Conservation (phyloP, 2,797 vertebrate genomes). For the Gallinago solitaria region DNA sequence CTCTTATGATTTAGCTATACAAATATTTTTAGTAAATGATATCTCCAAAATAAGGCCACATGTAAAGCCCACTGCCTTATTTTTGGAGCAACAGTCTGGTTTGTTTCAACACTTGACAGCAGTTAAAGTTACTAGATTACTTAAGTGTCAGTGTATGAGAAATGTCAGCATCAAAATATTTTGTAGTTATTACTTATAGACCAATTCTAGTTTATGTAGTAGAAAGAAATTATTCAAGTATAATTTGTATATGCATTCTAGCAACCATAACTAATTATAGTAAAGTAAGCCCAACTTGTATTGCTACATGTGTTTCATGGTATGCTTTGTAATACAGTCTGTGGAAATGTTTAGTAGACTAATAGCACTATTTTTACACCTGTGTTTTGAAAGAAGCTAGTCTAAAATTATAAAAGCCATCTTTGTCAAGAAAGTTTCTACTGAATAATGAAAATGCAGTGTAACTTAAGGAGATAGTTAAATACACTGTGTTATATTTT, state of each 20-base stretch:
- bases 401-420: neutral
- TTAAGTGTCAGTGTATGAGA: neutral
- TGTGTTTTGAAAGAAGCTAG: neutral
- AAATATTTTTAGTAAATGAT: neutral
- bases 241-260: neutral
- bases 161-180: neutral
- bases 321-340: neutral
- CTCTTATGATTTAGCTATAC: neutral
- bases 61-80: neutral
- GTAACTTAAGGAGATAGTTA: neutral
- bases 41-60: neutral
- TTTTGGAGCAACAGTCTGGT: neutral
- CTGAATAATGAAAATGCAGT: neutral
- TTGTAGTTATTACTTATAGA: neutral
- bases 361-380: neutral
- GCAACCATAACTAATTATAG: neutral
- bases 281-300: neutral
- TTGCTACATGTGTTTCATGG: neutral
- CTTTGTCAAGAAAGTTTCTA: neutral
- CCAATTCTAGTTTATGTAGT: neutral
- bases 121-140: neutral
- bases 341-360: neutral
- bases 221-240: neutral
- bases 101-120: neutral
- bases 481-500: conserved; percentile 20